phyloP scores from a whole-genome alignment of 2,797 vertebrate species.

The Chelidonichthys spinosus region DNA sequence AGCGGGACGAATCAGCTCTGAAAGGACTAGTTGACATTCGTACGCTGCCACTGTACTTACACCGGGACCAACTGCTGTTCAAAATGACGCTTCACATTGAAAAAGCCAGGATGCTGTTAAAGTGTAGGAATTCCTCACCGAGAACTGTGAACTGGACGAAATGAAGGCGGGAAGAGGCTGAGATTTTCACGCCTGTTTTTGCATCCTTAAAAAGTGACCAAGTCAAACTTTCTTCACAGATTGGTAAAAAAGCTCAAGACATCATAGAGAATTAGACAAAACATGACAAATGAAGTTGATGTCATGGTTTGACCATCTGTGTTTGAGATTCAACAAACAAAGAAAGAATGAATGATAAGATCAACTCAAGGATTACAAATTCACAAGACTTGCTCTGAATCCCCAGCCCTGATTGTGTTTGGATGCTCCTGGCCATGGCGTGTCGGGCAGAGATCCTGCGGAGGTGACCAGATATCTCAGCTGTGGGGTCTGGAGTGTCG shows the following conservation, averaged over 20 bases:
- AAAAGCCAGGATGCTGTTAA: not conserved
- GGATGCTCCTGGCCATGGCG: not conserved
- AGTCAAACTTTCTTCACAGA: not conserved
- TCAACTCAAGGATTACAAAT: slow-evolving; percentile 26
- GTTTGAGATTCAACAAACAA: not conserved
- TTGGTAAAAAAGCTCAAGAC: not conserved
- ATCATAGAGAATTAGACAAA: slow-evolving; percentile 9
- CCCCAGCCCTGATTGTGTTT: not conserved
- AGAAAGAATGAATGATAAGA: slow-evolving; percentile 17
- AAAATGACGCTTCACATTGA: not conserved
- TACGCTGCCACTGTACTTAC: not conserved
- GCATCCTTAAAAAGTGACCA: too few relatives aligned
- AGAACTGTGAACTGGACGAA: not conserved
- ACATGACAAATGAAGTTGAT: not conserved
- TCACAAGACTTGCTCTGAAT: slow-evolving; percentile 6
- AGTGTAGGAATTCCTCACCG: not conserved
- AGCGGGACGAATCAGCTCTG: not conserved
- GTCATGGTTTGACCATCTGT: not conserved
- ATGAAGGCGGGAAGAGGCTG: slow-evolving; percentile 18
- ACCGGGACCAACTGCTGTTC: not conserved
- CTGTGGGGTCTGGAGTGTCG: slow-evolving; percentile 9
- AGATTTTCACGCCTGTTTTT: not conserved
- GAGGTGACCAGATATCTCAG: slow-evolving; percentile 14
- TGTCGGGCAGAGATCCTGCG: not conserved
- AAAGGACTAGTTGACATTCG: not conserved